Base-by-base conservation (phyloP, 2,797 vertebrate genomes). In the Falco biarmicus region DNA sequence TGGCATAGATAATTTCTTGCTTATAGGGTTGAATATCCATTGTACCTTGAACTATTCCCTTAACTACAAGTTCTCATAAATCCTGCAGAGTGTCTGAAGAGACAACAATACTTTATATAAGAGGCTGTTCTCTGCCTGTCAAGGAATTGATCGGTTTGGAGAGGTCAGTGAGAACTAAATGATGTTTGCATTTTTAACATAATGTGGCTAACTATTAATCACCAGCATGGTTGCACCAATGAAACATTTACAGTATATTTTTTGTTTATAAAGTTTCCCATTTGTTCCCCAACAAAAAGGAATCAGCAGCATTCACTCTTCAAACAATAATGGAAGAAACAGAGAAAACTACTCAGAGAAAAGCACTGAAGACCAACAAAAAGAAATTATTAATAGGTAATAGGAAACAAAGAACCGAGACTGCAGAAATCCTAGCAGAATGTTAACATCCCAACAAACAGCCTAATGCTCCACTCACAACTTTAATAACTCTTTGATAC, bases 401-500 rank as follows among this genome's bases (percentile, higher is more conserved):
- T 6, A 59, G 41, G 41, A 93, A 97, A 93, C 60, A 92, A 88
- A 82, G 70, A 84, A 86, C 24, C 4, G 1, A 93, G 78, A 82
- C 50, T 47, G 25, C 39, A 73, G 22, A 87, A 91, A 77, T 89
- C 66, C 68, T 85, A 77, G 57, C 60, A 92, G 75, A 71, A 83
- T 71, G 39, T 64, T 95, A 92, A 80, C 31, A 61, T 54, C 53
- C 60, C 13, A 13, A 73, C 54, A 78, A 96, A 65, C 34, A 26
- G 57, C 14, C 63, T 59, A 93, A 87, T 74, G 66, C 34, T 92
- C 75, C 90, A 84, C 94, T 96, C 90, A 64, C 61, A 87, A 93
- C 57, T 92, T 95, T 29, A 96, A 92, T 61, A 87, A 61, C 53
- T 82, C 71, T 87, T 57, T 82, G 60, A 91, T 54, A 90, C 17